A percentile compares a stretch with the other conserved stretches of the same genome.
Evolutionary conservation across 2,888 invertebrate genomes (phyloP).

Genomic region (Thereva nobilitata): DNA sequence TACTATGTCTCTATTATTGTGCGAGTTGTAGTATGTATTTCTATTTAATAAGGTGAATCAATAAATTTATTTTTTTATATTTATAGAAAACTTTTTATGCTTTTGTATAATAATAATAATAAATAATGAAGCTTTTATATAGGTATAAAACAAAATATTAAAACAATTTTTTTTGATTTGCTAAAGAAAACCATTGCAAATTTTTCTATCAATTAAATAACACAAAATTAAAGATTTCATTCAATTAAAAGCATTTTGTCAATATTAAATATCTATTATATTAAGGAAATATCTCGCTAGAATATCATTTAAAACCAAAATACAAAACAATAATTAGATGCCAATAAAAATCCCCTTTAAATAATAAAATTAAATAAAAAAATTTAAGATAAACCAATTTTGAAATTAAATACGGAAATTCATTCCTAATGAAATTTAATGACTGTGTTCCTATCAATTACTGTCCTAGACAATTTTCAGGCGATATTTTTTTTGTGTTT

Average conservation of each 20-base stretch:
- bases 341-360: constrained; percentile 1
- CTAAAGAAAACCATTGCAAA: not conserved
- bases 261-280: constrained; percentile 4
- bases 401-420: not conserved
- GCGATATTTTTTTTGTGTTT: constrained; percentile 31
- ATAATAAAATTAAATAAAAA: constrained; percentile 1
- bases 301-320: constrained; percentile 13
- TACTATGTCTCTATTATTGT: too few species aligned
- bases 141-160: not conserved
- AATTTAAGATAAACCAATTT: not conserved
- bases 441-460: constrained; percentile 20
- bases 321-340: constrained; percentile 4
- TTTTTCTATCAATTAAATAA: constrained; percentile 21
- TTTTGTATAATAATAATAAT: too few species aligned
- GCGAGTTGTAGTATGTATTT: too few species aligned
- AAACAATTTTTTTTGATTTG: not conserved
- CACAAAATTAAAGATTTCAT: constrained; percentile 27
- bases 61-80: too few species aligned
- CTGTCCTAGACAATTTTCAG: constrained; percentile 6
- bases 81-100: too few species aligned
- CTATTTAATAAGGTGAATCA: too few species aligned
- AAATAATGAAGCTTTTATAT: not conserved
- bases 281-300: constrained; percentile 25
- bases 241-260: constrained; percentile 13
- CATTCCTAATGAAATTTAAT: constrained; percentile 16